Evolutionary conservation across 2,797 vertebrate species (phyloP).

Genomic region (Kryptolebias ocellatus): DNA sequence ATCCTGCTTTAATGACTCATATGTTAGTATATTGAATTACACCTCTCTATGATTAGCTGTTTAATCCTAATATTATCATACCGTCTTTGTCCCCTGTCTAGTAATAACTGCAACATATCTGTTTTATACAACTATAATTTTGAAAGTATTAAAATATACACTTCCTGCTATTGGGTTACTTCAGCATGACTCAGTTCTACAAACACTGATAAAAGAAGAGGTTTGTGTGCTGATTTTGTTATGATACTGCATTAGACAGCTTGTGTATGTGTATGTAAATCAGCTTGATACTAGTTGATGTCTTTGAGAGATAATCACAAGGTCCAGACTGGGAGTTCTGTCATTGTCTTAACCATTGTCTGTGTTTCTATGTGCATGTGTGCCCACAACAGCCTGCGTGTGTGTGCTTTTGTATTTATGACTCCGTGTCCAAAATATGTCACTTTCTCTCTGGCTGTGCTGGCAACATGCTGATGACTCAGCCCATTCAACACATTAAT

Average conservation of each 20-base stretch:
- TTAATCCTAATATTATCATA: no score
- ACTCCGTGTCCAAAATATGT: conserved; percentile 55
- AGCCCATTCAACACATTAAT: conserved; percentile 58
- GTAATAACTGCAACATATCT: background rate
- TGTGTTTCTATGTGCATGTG: background rate
- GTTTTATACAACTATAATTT: background rate
- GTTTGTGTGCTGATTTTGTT: conserved; percentile 10
- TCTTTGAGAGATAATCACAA: conserved; percentile 24
- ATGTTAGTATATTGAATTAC: no score
- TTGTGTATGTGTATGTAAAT: conserved; percentile 16
- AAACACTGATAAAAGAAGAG: conserved; percentile 5
- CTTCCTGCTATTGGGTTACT: background rate
- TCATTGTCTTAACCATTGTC: conserved; percentile 8
- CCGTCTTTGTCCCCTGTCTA: background rate
- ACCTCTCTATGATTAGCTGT: no score
- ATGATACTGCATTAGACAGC: conserved; percentile 2
- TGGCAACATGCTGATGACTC: conserved; percentile 58
- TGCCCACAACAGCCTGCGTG: conserved; percentile 12
- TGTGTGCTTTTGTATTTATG: conserved; percentile 41
- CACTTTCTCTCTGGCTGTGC: conserved; percentile 48
- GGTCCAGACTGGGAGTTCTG: conserved; percentile 18
- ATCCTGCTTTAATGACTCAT: no score
- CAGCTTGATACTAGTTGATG: conserved; percentile 6
- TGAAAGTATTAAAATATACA: background rate
- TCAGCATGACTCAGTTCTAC: background rate